Conservation (phyloP, 1,140 invertebrate genomes). For the Caenorhabditis elegans region DNA sequence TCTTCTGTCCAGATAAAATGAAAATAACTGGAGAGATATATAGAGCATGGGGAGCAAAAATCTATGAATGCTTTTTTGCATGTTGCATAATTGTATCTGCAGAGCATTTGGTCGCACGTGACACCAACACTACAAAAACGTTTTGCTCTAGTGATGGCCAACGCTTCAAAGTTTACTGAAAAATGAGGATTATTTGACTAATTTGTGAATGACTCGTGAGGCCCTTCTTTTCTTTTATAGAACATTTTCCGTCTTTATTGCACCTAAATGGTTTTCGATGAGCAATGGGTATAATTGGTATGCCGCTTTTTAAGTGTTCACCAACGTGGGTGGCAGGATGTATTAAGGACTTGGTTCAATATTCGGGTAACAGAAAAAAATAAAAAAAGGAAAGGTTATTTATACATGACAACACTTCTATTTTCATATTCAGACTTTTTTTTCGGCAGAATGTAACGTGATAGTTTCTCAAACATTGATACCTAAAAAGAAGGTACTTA, state of each 20-base stretch:
- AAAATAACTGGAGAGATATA: not conserved
- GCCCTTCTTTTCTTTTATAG: not conserved
- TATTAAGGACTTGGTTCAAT: too few species aligned
- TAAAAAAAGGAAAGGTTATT: too few species aligned
- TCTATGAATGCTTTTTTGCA: not conserved
- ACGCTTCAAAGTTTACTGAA: constrained; percentile 10
- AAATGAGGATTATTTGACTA: not conserved
- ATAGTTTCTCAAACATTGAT: too few species aligned
- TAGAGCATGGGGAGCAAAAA: not conserved
- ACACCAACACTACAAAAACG: not conserved
- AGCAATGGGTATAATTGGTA: not conserved
- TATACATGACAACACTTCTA: too few species aligned
- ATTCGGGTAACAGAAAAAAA: too few species aligned
- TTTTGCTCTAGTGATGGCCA: not conserved
- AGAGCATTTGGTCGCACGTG: not conserved
- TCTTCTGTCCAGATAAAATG: not conserved
- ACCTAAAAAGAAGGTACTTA: too few species aligned
- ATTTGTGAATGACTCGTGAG: not conserved
- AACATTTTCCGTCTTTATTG: not conserved
- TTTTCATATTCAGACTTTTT: too few species aligned
- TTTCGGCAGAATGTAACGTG: too few species aligned
- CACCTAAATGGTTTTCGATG: not conserved
- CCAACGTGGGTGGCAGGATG: too few species aligned
- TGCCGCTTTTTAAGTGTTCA: too few species aligned
- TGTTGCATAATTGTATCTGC: constrained; percentile 10